A percentile compares a stretch with the other conserved stretches of the same genome.
phyloP scores from a whole-genome alignment of 2,797 vertebrate genomes.

The Dermochelys coriacea region DNA sequence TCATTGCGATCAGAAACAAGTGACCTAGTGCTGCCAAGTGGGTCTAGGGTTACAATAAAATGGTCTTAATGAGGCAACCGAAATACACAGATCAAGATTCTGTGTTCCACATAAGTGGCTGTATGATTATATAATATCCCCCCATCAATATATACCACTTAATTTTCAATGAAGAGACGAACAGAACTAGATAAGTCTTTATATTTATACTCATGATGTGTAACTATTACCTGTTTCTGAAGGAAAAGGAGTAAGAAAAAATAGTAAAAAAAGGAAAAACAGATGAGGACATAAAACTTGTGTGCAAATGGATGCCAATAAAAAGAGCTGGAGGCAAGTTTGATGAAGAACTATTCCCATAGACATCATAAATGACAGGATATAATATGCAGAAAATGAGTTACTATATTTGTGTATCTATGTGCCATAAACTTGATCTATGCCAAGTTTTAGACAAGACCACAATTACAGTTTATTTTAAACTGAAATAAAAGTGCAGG shows the following conservation, averaged over 20 bases:
- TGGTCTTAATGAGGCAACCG: conserved; percentile 55
- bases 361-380: neutral
- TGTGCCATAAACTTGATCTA: neutral
- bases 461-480: neutral
- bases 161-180: conserved; percentile 54
- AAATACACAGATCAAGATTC: conserved; percentile 58
- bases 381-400: neutral
- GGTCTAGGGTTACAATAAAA: conserved; percentile 67
- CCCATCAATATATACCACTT: conserved; percentile 12
- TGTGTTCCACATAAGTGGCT: conserved; percentile 38
- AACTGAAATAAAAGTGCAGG: neutral
- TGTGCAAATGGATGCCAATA: neutral
- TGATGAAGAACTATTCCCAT: neutral
- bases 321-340: neutral
- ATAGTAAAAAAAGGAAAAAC: conserved; percentile 5
- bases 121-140: conserved; percentile 5
- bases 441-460: neutral
- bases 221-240: conserved; percentile 11
- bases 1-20: conserved; percentile 66
- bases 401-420: neutral
- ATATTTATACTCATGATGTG: neutral
- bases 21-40: conserved; percentile 67
- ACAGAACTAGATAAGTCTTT: conserved; percentile 54
- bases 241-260: conserved; percentile 11
- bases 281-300: conserved; percentile 13